Percentiles rank a stretch among this genome's conserved stretches.
phyloP scores from a whole-genome alignment of 1,140 invertebrate species.

The Platyscapa corneri region DNA sequence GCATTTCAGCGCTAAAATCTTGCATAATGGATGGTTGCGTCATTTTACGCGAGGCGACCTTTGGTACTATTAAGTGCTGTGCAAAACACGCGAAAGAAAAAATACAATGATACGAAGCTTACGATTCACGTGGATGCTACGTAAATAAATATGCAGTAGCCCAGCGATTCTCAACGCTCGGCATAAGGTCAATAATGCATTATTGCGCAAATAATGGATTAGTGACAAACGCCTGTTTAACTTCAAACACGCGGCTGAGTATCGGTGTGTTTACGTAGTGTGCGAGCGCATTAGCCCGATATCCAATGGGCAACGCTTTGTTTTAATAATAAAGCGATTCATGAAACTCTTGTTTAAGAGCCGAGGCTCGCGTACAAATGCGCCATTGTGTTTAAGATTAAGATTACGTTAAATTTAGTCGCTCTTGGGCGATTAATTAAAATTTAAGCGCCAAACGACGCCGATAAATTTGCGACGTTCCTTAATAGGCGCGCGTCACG shows the following conservation, averaged over 20 bases:
- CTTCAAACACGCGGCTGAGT: neutral
- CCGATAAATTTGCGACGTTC: too few species aligned
- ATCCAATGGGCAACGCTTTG: neutral
- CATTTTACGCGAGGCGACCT: too few species aligned
- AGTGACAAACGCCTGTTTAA: neutral
- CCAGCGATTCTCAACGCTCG: neutral
- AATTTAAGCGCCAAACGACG: too few species aligned
- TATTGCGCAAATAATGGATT: neutral
- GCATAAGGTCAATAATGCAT: neutral
- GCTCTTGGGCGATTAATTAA: too few species aligned
- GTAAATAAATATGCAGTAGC: neutral
- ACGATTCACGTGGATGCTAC: neutral
- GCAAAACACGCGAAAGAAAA: too few species aligned
- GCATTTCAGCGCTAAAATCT: too few species aligned
- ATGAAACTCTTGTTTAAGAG: neutral
- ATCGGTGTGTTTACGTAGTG: slow-evolving; percentile 10
- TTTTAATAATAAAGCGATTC: neutral
- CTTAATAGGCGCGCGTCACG: too few species aligned
- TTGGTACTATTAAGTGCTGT: too few species aligned
- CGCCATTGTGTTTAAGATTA: too few species aligned
- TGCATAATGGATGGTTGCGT: too few species aligned
- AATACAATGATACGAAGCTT: neutral
- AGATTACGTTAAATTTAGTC: too few species aligned
- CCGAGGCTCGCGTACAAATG: neutral
- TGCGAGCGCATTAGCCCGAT: neutral